Base-by-base conservation (phyloP, 2,888 invertebrate species). In the Ectemnius cavifrons region DNA sequence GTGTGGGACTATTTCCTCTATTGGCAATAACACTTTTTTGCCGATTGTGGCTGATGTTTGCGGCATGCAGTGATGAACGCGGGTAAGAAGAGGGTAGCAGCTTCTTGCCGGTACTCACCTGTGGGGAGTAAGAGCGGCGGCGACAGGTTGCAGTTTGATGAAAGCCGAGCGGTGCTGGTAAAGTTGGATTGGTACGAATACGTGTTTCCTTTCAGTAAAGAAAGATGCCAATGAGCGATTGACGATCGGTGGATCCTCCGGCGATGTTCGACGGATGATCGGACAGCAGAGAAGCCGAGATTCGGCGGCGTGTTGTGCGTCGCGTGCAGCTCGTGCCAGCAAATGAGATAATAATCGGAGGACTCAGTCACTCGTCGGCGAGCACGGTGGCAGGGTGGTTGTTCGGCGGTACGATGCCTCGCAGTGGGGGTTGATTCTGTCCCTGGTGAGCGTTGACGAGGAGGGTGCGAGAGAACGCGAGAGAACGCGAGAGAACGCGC, bases 331-430 rank as follows among this genome's bases (percentile, higher is more conserved):
- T 78, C 85, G 84, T 82, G 87, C 85, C 88, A 86, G 88, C 87
- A 89, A 90, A 90, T 87, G 89, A 88, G 88, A 90, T 90, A 89
- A 90, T 89, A 90, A 90, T 90, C 89, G 87, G 77, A 85, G 86
- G 83, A 86, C 79, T 87, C 84, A 82, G 86, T 86, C 83, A 84
- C 85, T 87, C 85, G 83, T 85, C 86, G 86, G 82, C 84, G 84
- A 79, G 78, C 72, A 77, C 77, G 78, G 81, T 83, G 87, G 85
- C 80, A 84, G 83, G 78, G 80, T 79, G 82, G 84, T 81, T 79
- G 80, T 86, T 79, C 81, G 81, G 80, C 82, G 83, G 81, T 6
- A 13, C 71, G 79, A 79, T 78, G 81, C 71, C 64, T 1, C 72
- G 80, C 80, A 75, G 86, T 86, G 86, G 87, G 86, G 84, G 84